A percentile compares a stretch with the other conserved stretches of the same genome.
Conservation (phyloP, 2,113 vertebrate species). For the Odontesthes bonariensis region DNA sequence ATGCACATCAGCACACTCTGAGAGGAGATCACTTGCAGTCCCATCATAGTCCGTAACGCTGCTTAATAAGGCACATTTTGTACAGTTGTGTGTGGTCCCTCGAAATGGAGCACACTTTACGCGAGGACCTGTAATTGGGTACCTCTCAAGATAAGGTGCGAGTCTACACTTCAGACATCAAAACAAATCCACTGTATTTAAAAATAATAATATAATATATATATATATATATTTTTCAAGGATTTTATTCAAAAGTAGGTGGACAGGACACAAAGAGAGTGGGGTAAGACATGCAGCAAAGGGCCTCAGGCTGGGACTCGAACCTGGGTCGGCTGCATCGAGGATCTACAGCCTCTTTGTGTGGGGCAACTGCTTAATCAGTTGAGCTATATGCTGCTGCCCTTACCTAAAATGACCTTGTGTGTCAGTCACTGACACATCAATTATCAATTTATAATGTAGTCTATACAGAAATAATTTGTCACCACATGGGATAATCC, state of each 20-base stretch:
- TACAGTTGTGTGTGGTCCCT: slow-evolving; percentile 56
- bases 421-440: background rate
- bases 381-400: too few relatives aligned
- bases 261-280: too few relatives aligned
- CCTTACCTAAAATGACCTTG: too few relatives aligned
- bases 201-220: background rate
- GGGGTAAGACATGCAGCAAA: too few relatives aligned
- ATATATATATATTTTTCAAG: too few relatives aligned
- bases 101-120: slow-evolving; percentile 37
- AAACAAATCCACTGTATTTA: background rate
- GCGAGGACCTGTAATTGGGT: slow-evolving; percentile 59
- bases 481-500: slow-evolving; percentile 8
- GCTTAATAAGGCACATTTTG: slow-evolving; percentile 64
- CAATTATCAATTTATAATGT: background rate
- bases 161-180: slow-evolving; percentile 34
- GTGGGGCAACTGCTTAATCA: too few relatives aligned
- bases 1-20: slow-evolving; percentile 63
- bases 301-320: too few relatives aligned
- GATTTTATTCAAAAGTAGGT: too few relatives aligned
- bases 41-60: slow-evolving; percentile 58
- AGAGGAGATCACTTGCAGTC: slow-evolving; percentile 71
- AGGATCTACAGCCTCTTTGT: too few relatives aligned
- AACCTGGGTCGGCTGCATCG: too few relatives aligned
- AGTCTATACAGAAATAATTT: background rate
- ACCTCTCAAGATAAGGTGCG: slow-evolving; percentile 50